phyloP scores from a whole-genome alignment of 2,113 vertebrate species.

The Gyps fulvus region DNA sequence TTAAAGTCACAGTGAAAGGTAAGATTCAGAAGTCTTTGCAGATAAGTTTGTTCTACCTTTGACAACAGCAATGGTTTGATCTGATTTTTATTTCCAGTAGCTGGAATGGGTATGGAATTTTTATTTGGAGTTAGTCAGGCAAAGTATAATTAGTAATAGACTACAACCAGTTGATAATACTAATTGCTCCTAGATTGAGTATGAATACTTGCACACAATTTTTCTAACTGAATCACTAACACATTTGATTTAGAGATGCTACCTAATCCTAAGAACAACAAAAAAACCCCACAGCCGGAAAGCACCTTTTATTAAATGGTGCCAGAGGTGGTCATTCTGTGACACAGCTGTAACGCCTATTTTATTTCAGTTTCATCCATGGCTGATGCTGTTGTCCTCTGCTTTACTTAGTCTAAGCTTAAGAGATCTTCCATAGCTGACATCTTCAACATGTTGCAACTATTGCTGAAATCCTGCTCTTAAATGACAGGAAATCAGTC shows the following conservation, averaged over 20 bases:
- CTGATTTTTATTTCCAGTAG: not conserved
- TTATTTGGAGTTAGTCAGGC: not conserved
- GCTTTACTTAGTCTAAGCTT: not conserved
- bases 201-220: not conserved
- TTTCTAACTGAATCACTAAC: not conserved
- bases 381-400: not conserved
- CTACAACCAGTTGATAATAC: not conserved
- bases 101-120: not conserved
- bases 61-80: not conserved
- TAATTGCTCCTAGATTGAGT: not conserved
- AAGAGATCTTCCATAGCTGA: not conserved
- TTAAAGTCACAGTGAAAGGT: not conserved
- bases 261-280: not conserved
- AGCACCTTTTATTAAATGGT: not conserved
- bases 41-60: not conserved
- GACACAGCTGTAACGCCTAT: not conserved
- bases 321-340: not conserved
- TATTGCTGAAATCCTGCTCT: not conserved
- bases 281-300: accelerated
- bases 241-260: not conserved
- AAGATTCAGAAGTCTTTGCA: not conserved
- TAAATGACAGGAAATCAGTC: not conserved
- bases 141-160: not conserved
- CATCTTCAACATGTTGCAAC: not conserved
- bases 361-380: not conserved